Evolutionary conservation across 1,140 invertebrate species (phyloP), one percentile per base, ranked within the genome.

Genomic region (Aphaenogaster rudis): DNA sequence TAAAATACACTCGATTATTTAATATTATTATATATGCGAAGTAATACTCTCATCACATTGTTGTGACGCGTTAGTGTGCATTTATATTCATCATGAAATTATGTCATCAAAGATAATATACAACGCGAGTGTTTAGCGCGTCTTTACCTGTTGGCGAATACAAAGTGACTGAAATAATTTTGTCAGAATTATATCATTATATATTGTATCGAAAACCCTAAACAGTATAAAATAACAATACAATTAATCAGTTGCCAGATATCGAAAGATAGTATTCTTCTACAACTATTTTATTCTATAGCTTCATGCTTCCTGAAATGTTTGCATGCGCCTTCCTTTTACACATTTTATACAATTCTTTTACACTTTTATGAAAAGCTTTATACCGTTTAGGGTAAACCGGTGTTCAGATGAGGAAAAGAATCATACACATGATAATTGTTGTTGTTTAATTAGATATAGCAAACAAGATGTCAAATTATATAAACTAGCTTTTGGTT

Each of bases 151-250:
- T 21, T 8, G 9, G 36, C 9, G 8, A 42, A 1, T 54, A 5
- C 36, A 8, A 57, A 1, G 8, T 8, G 42, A 15, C 28, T 42
- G 45, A 81, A 59, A 81, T 71, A 8, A 61, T 61, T 82, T 59
- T 72, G 11, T 82, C 17, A 2, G 4, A 72, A n/a, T 28, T 28
- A 33, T 17, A 36, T 52, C 1, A 57, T 36, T 50, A 54, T 79
- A 50, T n/a, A 45, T 17, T 17, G 0, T 21, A 76, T 13, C 11
- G 33, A 39, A 81, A 72, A 81, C 15, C 2, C 48, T 81, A 71
- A 81, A 71, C 50, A 33, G 63, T 80, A 67, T 45, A 81, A 72
- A 71, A 71, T 77, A 3, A 71, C 2, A 57, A 54, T 33, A 57
- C 0, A 48, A 64, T 50, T 48, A 64, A 63, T 48, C 13, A 48